Percentiles rank a stretch among this genome's conserved stretches.
phyloP scores from a whole-genome alignment of 2,888 invertebrate genomes.

The Euproctis similis region DNA sequence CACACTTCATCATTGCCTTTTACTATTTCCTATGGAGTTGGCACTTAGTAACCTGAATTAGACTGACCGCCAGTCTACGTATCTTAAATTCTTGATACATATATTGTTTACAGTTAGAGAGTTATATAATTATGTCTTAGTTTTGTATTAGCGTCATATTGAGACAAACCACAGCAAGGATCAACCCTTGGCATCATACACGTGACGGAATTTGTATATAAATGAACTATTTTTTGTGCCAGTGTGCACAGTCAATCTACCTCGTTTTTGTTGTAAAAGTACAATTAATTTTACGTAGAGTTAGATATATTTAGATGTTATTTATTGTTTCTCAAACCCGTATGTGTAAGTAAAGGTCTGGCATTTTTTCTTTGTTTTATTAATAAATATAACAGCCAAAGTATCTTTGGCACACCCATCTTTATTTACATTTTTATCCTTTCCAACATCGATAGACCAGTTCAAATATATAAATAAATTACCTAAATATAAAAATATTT shows the following conservation, averaged over 20 bases:
- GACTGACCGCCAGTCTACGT: no score
- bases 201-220: no score
- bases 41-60: no score
- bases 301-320: conserved; percentile 38
- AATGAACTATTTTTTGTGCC: conserved; percentile 44
- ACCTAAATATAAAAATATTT: conserved; percentile 43
- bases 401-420: conserved; percentile 35
- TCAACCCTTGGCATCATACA: no score
- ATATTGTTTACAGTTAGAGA: no score
- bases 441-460: conserved; percentile 49
- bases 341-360: conserved; percentile 33
- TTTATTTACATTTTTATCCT: conserved; percentile 30
- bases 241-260: conserved; percentile 62
- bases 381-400: conserved; percentile 11
- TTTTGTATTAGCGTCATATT: no score
- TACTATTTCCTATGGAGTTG: no score
- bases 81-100: no score
- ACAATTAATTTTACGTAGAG: conserved; percentile 49
- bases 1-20: conserved; percentile 53
- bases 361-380: conserved; percentile 19
- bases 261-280: conserved; percentile 69
- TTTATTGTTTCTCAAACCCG: conserved; percentile 58
- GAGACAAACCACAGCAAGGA: no score
- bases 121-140: no score
- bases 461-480: conserved; percentile 35